Conservation (phyloP, 2,113 vertebrate genomes). For the Nesoenas mayeri region DNA sequence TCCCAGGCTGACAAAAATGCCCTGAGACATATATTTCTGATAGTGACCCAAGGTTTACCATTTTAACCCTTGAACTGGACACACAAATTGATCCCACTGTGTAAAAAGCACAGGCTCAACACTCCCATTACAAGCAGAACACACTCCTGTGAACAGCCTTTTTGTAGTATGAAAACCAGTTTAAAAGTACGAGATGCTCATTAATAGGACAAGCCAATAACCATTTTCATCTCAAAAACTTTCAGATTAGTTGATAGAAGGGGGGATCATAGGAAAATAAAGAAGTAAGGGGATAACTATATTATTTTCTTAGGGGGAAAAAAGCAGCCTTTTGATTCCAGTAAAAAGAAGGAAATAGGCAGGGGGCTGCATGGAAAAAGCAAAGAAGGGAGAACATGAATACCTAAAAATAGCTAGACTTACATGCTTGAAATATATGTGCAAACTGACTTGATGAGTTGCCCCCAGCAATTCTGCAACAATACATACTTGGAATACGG, state of each 20-base stretch:
- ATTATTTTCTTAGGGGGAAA: not conserved
- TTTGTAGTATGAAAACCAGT: not conserved
- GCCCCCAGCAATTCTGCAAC: not conserved
- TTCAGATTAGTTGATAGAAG: not conserved
- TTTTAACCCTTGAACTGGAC: not conserved
- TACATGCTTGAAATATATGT: not conserved
- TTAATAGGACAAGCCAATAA: not conserved
- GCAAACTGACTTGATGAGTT: not conserved
- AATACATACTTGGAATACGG: not conserved
- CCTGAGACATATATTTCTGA: fast-evolving
- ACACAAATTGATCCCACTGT: not conserved
- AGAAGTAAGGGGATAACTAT: not conserved
- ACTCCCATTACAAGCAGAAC: not conserved
- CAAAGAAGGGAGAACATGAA: not conserved
- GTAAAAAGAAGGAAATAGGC: not conserved
- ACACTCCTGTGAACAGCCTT: not conserved
- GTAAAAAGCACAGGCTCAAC: not conserved
- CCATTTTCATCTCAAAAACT: not conserved
- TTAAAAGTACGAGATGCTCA: not conserved
- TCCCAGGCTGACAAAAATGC: not conserved
- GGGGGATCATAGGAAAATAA: not conserved
- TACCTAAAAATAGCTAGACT: not conserved
- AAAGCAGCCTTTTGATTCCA: not conserved
- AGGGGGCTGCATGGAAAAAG: fast-evolving
- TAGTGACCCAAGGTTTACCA: not conserved